phyloP scores from a whole-genome alignment of 1,140 invertebrate genomes.

The Bilobella aurantiaca region DNA sequence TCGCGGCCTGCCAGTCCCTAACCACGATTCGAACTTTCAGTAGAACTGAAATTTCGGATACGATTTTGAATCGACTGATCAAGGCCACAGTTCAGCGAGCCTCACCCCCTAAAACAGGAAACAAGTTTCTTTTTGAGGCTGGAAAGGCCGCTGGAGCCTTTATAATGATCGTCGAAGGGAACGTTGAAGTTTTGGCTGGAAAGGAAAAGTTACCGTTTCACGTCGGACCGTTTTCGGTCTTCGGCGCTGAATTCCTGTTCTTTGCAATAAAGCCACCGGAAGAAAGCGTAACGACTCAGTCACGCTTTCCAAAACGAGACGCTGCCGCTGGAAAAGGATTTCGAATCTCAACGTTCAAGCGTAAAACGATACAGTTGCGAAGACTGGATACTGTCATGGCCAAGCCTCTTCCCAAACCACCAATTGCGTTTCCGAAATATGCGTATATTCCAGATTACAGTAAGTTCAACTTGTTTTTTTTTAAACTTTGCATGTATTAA shows the following conservation, averaged over 20 bases:
- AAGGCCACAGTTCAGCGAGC: slow-evolving; percentile 7
- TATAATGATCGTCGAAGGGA: slow-evolving; percentile 47
- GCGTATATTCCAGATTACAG: slow-evolving; percentile 26
- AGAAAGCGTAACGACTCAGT: background rate
- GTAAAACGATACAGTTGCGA: background rate
- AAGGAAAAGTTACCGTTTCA: slow-evolving; percentile 46
- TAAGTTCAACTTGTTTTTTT: too few relatives aligned
- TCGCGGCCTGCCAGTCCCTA: slow-evolving; percentile 22
- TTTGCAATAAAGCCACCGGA: background rate
- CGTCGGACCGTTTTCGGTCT: slow-evolving; percentile 49
- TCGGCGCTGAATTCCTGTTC: slow-evolving; percentile 40
- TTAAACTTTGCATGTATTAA: too few relatives aligned
- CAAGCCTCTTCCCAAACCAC: background rate
- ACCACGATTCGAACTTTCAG: slow-evolving; percentile 24
- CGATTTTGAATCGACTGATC: slow-evolving; percentile 23
- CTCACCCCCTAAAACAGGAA: background rate
- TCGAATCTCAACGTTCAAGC: background rate
- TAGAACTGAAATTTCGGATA: slow-evolving; percentile 11
- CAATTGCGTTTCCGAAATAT: slow-evolving; percentile 5
- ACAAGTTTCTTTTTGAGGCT: background rate
- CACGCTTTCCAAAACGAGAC: background rate
- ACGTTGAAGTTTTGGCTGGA: slow-evolving; percentile 41
- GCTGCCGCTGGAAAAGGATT: background rate
- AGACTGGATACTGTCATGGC: background rate
- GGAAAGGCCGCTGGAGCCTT: slow-evolving; percentile 43